Evolutionary conservation across 2,797 vertebrate genomes (phyloP), one percentile per base, ranked within the genome.

Genomic region (Decapterus maruadsi): DNA sequence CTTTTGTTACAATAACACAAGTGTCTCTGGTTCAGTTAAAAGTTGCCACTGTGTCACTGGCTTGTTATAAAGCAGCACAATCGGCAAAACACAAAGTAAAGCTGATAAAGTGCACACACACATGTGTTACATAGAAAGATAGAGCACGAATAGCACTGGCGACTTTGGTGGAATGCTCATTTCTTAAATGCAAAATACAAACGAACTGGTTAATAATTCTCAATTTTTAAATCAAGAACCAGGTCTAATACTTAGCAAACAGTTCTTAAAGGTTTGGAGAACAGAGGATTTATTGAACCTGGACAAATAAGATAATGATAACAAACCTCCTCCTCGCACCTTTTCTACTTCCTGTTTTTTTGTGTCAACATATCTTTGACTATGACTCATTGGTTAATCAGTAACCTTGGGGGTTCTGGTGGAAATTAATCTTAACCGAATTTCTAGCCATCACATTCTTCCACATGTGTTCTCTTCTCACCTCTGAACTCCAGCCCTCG

Each of bases 401-500:
- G 9, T 14, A 22, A 43, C 26, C 22, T 2, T 13, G 17, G 26
- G 5, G n/a, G 48, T 26, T 54, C 19, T 10, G 53, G 13, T 38
- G 8, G 16, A 13, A 38, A 26, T 6, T 1, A 38, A 22, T 61
- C 4, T 13, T 13, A 36, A 36, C 34, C 31, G 4, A 34, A 34
- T 34, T 34, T 34, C 31, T 4, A 5, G 4, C 31, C 34, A 36
- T 7, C 34, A 0, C 12, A 4, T 46, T 12, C 20, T 57, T 42
- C 7, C 3, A 2, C 19, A 8, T 1, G 4, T 2, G 36, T 12
- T n/a, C 13, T 42, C 8, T 3, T 12, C 94, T 96, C 87, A 99
- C 98, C 98, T 96, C 98, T 97, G 93, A 99, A 99, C 91, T 99
- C 98, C 81, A 99, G 96, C n/a, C 98, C 98, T 40, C 98, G 95